Evolutionary conservation across 2,888 invertebrate genomes (phyloP).

Genomic region (Myathropa florea): DNA sequence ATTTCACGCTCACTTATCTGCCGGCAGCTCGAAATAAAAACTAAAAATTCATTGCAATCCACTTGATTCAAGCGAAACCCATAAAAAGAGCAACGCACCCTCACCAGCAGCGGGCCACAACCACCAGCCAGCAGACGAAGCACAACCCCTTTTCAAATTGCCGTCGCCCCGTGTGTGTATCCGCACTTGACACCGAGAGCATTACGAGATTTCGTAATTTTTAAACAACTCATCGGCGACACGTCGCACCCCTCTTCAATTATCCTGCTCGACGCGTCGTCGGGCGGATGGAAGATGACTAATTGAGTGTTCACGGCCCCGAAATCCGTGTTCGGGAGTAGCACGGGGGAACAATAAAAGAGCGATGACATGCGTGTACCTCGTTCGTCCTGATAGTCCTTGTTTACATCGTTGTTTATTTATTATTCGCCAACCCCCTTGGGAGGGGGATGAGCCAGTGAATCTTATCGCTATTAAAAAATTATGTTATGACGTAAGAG

Average conservation of each 20-base stretch:
- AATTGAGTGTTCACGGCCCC: slow-evolving; percentile 69
- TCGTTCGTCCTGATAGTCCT: slow-evolving; percentile 48
- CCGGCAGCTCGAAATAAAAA: slow-evolving; percentile 37
- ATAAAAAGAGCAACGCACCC: slow-evolving; percentile 49
- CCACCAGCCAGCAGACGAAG: not conserved
- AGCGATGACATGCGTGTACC: slow-evolving; percentile 29
- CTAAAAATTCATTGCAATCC: slow-evolving; percentile 41
- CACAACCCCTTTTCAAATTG: slow-evolving; percentile 41
- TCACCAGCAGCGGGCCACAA: not conserved
- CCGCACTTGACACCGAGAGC: slow-evolving; percentile 61
- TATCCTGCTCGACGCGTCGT: slow-evolving; percentile 13
- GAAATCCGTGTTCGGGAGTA: slow-evolving; percentile 46
- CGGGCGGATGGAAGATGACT: slow-evolving; percentile 52
- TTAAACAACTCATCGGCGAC: slow-evolving; percentile 49
- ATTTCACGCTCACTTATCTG: slow-evolving; percentile 68
- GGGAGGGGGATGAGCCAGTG: slow-evolving; percentile 30
- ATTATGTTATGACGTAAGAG: slow-evolving; percentile 65
- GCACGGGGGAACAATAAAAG: slow-evolving; percentile 21
- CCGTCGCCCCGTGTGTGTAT: not conserved
- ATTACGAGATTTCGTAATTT: slow-evolving; percentile 63
- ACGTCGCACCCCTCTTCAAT: slow-evolving; percentile 58
- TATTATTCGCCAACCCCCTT: slow-evolving; percentile 59
- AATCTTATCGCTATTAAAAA: slow-evolving; percentile 68
- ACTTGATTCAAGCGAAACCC: slow-evolving; percentile 66
- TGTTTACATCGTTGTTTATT: slow-evolving; percentile 71